Evolutionary conservation across 2,797 vertebrate species (phyloP), one percentile per base, ranked within the genome.

Genomic region (Sciurus carolinensis): DNA sequence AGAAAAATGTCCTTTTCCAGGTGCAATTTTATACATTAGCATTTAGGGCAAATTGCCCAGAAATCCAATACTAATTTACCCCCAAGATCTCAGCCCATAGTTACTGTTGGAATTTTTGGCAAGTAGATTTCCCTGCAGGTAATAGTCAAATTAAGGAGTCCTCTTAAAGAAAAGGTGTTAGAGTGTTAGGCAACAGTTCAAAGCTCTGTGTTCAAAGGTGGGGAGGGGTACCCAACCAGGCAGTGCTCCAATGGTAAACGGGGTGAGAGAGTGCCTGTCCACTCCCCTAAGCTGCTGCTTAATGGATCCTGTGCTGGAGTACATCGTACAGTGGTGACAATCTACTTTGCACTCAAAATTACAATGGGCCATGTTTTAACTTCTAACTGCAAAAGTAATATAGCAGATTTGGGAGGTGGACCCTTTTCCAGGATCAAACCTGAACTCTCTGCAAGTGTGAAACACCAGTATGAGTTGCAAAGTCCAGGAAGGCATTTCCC

Each of bases 21-120:
- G 96, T 98, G 96, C 62, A 87, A 92, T 95, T 97, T 94, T 96
- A 93, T 88, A 90, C 57, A 97, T 97, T 96, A 97, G 93, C 97
- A 97, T 96, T 97, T 95, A 97, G 92, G 97, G 97, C 98, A 98
- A 97, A 96, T 94, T 97, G 98, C 98, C 97, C 98, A 97, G 97
- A 97, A 97, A 97, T 87, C 87, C 96, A 94, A 92, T 77, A 96
- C 47, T 93, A 95, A 94, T 94, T 97, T 94, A 96, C 85, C 88
- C 94, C 92, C 86, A 91, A 91, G 85, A 97, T 96, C 90, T 95
- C 91, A 96, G 76, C 83, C 64, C 84, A 71, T 47, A 96, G 97
- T 97, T 96, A 95, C 94, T 92, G 94, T 81, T 94, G 96, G 96
- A 97, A 97, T 97, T 96, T 97, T 96, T 97, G 97, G 97, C 95